Conservation (phyloP, 2,113 vertebrate species). For the Dasypus novemcinctus region DNA sequence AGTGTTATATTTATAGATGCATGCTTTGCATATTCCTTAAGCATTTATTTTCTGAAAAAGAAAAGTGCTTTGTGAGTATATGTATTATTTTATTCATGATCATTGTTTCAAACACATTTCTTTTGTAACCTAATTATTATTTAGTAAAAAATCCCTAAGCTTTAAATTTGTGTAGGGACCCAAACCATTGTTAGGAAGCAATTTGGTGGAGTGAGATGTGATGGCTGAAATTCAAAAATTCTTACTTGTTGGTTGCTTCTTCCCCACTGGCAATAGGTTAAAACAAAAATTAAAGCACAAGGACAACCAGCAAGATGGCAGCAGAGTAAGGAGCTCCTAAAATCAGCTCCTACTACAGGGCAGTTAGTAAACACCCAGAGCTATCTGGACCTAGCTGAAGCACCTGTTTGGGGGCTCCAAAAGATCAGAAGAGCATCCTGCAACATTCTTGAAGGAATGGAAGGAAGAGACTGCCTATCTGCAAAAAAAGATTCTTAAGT, state of each 20-base stretch:
- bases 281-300: not conserved
- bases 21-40: not conserved
- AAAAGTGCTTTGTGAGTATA: not conserved
- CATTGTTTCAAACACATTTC: not conserved
- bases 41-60: not conserved
- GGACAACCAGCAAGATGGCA: no score
- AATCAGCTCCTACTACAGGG: no score
- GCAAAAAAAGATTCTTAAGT: no score
- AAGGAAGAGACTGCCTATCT: no score
- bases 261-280: not conserved
- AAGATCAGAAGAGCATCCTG: no score
- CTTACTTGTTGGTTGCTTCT: not conserved
- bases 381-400: no score
- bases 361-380: no score
- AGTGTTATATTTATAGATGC: slow-evolving; percentile 18
- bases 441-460: no score
- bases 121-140: not conserved
- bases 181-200: not conserved
- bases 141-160: not conserved
- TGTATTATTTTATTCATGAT: not conserved
- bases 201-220: no score
- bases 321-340: no score
- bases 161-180: not conserved
- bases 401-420: no score
- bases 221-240: not conserved